Percentiles rank a stretch among this genome's conserved stretches.
phyloP scores from a whole-genome alignment of 2,113 vertebrate species.

The Perca schrenkii region DNA sequence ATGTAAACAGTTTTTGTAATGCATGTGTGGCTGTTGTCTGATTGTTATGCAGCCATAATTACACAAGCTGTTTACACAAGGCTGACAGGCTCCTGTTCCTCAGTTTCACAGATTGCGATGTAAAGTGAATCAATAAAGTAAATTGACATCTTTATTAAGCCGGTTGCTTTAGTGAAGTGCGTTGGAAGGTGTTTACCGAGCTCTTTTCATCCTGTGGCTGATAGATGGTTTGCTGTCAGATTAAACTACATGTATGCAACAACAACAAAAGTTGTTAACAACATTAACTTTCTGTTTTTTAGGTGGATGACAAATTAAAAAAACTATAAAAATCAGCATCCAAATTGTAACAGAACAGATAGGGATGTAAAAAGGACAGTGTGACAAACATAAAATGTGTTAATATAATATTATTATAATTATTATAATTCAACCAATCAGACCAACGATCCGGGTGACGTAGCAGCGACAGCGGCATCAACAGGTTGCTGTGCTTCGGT shows the following conservation, averaged over 20 bases:
- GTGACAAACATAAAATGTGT: slow-evolving; percentile 39
- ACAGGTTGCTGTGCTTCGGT: too few relatives aligned
- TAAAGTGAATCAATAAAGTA: slow-evolving; percentile 74
- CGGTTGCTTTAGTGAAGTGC: slow-evolving; percentile 41
- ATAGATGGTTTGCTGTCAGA: slow-evolving; percentile 42
- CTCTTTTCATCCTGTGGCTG: slow-evolving; percentile 30
- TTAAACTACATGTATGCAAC: not conserved
- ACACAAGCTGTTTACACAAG: slow-evolving; percentile 25
- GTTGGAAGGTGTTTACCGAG: slow-evolving; percentile 45
- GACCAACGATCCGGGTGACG: too few relatives aligned
- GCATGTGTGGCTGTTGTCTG: slow-evolving; percentile 53
- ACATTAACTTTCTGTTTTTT: not conserved
- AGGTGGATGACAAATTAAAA: not conserved
- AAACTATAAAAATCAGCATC: too few relatives aligned
- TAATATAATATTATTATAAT: not conserved
- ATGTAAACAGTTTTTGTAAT: slow-evolving; percentile 64
- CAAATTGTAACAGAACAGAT: slow-evolving; percentile 38
- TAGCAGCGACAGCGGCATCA: too few relatives aligned
- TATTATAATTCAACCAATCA: too few relatives aligned
- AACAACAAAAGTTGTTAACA: too few relatives aligned
- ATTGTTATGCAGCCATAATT: slow-evolving; percentile 69
- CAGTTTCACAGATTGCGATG: slow-evolving; percentile 29
- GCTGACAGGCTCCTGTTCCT: slow-evolving; percentile 39
- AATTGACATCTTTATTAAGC: slow-evolving; percentile 71
- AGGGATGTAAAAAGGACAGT: slow-evolving; percentile 27